A percentile compares a stretch with the other conserved stretches of the same genome.
Evolutionary conservation across 1,140 invertebrate species (phyloP).

Genomic region (Pseudobourletiella spinata): DNA sequence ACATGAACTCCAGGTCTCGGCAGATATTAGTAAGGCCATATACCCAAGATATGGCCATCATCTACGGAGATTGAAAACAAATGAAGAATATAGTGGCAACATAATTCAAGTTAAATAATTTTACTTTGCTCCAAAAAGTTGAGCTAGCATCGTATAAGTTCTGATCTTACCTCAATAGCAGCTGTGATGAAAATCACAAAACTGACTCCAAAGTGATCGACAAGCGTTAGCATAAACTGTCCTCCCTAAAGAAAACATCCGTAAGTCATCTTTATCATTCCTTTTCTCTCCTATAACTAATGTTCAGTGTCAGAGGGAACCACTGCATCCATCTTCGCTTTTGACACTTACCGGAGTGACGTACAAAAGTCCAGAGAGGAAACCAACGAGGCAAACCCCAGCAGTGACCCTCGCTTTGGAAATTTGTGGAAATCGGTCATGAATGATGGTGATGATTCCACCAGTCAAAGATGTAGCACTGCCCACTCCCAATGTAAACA

Average conservation of each 20-base stretch:
- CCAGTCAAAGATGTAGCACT: slow-evolving; percentile 48
- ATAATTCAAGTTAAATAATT: neutral
- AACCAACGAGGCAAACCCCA: slow-evolving; percentile 50
- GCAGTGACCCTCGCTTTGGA: slow-evolving; percentile 54
- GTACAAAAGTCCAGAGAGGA: slow-evolving; percentile 60
- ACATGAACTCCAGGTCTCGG: slow-evolving; percentile 68
- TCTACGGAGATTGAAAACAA: slow-evolving; percentile 40
- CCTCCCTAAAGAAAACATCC: slow-evolving; percentile 77
- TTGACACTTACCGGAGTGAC: slow-evolving; percentile 50
- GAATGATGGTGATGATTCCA: slow-evolving; percentile 56
- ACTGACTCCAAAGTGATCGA: slow-evolving; percentile 74
- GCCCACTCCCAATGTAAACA: slow-evolving; percentile 40
- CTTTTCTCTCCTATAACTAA: neutral
- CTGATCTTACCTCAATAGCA: slow-evolving; percentile 46
- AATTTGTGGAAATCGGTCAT: slow-evolving; percentile 58
- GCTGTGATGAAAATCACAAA: slow-evolving; percentile 67
- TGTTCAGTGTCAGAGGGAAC: neutral
- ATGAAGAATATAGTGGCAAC: neutral
- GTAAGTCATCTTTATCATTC: neutral
- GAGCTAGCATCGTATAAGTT: too few species aligned
- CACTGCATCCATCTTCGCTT: neutral
- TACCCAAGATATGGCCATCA: slow-evolving; percentile 49
- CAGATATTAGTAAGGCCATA: slow-evolving; percentile 54
- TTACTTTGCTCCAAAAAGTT: neutral
- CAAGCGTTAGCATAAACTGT: slow-evolving; percentile 69